Evolutionary conservation across 2,113 vertebrate species (phyloP).

Genomic region (Austrofundulus limnaeus): DNA sequence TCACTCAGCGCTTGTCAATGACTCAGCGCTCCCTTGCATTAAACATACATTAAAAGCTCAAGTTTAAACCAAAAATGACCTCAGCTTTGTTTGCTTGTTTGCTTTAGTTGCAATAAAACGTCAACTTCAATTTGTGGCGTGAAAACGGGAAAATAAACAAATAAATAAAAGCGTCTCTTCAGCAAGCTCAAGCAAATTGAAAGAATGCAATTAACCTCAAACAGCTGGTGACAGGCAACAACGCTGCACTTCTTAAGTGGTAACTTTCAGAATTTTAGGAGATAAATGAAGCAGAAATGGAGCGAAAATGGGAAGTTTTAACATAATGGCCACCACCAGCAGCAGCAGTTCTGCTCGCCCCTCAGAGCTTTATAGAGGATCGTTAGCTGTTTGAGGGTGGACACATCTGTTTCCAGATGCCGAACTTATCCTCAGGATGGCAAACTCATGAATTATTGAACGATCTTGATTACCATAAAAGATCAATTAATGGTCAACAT

Average conservation of each 20-base stretch:
- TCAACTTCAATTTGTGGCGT: background rate
- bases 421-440: constrained; percentile 33
- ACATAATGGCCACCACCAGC: constrained; percentile 29
- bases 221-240: constrained; percentile 51
- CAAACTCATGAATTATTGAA: constrained; percentile 65
- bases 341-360: constrained; percentile 31
- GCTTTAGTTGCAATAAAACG: constrained; percentile 24
- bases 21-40: constrained; percentile 34
- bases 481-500: constrained; percentile 37
- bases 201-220: constrained; percentile 44
- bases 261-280: constrained; percentile 41
- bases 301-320: constrained; percentile 43
- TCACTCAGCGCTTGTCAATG: constrained; percentile 48
- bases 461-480: constrained; percentile 53
- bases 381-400: constrained; percentile 53
- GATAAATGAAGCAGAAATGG: constrained; percentile 57
- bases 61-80: constrained; percentile 16
- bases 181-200: constrained; percentile 21
- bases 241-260: constrained; percentile 47
- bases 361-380: constrained; percentile 38
- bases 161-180: constrained; percentile 19
- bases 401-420: constrained; percentile 58
- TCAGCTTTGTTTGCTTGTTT: constrained; percentile 9
- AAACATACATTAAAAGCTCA: constrained; percentile 38
- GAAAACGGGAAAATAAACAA: constrained; percentile 1